Conservation (phyloP, 2,888 invertebrate genomes). For the Sarcophaga carnaria region DNA sequence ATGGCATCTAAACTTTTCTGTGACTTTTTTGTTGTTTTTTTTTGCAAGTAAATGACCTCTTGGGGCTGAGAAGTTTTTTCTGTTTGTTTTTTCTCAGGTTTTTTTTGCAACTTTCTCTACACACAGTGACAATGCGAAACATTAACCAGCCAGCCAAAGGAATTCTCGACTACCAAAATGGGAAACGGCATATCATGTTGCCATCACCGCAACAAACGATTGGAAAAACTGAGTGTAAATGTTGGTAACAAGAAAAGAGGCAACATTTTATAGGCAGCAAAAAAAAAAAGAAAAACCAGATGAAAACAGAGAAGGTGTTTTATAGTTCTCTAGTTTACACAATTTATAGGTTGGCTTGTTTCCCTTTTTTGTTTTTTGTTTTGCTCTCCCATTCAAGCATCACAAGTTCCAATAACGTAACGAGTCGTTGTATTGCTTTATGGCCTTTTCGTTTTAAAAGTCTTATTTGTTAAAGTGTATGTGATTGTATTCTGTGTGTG, state of each 20-base stretch:
- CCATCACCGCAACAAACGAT: slow-evolving; percentile 1
- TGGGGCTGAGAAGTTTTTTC: slow-evolving; percentile 17
- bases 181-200: slow-evolving; percentile 51
- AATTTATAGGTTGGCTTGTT: slow-evolving; percentile 16
- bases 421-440: slow-evolving; percentile 30
- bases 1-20: slow-evolving; percentile 37
- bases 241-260: neutral
- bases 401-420: slow-evolving; percentile 45
- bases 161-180: slow-evolving; percentile 39
- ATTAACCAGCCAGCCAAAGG: slow-evolving; percentile 47
- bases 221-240: neutral
- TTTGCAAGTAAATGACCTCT: slow-evolving; percentile 41
- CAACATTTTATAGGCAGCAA: neutral
- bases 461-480: slow-evolving; percentile 49
- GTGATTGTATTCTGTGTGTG: slow-evolving; percentile 18
- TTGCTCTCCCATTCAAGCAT: neutral
- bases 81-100: neutral
- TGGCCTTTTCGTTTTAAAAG: slow-evolving; percentile 46
- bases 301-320: slow-evolving; percentile 54
- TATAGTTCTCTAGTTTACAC: slow-evolving; percentile 11
- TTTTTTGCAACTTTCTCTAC: slow-evolving; percentile 3
- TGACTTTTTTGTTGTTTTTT: slow-evolving; percentile 4
- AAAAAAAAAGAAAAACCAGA: slow-evolving; percentile 4
- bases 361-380: neutral
- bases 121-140: slow-evolving; percentile 45